phyloP scores from a whole-genome alignment of 2,113 vertebrate genomes.

The Vidua macroura region DNA sequence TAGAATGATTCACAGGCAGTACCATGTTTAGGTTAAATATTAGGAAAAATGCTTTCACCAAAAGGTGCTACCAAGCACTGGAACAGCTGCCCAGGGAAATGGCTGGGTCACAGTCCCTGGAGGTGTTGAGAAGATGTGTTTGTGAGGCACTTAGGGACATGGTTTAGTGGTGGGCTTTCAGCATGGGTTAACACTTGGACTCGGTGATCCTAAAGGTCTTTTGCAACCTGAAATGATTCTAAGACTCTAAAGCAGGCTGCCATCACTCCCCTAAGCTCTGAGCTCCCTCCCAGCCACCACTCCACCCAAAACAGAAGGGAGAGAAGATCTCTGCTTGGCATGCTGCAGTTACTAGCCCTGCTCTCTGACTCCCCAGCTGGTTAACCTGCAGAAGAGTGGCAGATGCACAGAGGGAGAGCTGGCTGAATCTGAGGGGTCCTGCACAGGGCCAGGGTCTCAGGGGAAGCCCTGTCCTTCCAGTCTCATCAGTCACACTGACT shows the following conservation, averaged over 20 bases:
- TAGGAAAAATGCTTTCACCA: neutral
- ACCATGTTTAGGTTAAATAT: neutral
- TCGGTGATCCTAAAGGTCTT: rapidly evolving
- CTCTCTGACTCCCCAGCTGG: neutral
- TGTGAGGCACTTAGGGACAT: neutral
- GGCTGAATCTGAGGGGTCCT: neutral
- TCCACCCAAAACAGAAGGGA: neutral
- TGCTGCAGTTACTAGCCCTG: neutral
- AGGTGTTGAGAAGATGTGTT: neutral
- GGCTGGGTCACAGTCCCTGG: rapidly evolving
- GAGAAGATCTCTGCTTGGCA: neutral
- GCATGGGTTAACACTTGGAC: neutral
- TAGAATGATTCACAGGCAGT: neutral
- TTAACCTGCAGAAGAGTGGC: neutral
- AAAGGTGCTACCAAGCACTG: neutral
- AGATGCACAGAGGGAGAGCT: neutral
- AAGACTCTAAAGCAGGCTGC: neutral
- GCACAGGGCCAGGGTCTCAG: neutral
- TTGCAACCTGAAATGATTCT: neutral
- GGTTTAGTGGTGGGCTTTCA: neutral
- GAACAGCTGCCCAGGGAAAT: neutral
- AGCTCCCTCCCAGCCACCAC: neutral
- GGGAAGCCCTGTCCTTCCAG: neutral
- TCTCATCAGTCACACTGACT: neutral
- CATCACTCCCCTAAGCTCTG: neutral